phyloP scores from a whole-genome alignment of 2,113 vertebrate species.

The Bos indicus region DNA sequence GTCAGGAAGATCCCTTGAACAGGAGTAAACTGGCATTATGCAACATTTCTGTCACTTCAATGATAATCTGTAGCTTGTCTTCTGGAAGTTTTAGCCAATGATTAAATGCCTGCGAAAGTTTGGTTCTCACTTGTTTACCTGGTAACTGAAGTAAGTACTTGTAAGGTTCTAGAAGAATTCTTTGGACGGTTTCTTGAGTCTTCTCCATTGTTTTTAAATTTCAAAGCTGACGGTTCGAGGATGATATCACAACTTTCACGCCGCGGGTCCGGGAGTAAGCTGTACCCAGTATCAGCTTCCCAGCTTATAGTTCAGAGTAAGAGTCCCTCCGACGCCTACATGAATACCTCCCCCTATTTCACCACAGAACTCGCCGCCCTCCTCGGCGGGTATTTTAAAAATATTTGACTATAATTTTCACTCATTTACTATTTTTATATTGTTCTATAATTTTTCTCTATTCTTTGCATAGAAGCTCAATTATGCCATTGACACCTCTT shows the following conservation, averaged over 20 bases:
- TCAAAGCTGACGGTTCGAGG: conserved; percentile 16
- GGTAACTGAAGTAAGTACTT: not conserved
- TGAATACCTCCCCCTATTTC: conserved; percentile 28
- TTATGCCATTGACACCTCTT: not conserved
- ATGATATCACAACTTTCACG: conserved; percentile 34
- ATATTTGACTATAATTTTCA: not conserved
- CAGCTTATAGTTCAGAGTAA: conserved; percentile 1
- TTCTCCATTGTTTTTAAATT: no score
- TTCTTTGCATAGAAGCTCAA: not conserved
- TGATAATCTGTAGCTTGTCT: conserved; percentile 98
- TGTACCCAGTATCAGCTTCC: conserved; percentile 6
- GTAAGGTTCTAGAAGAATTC: no score
- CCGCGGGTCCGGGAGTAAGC: not conserved
- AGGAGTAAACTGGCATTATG: conserved; percentile 95
- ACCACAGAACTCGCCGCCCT: conserved; percentile 43
- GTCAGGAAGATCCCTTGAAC: no score
- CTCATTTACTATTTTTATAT: not conserved
- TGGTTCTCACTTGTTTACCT: conserved; percentile 97
- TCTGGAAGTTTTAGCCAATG: conserved; percentile 98
- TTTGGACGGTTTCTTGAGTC: no score
- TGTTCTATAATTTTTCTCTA: not conserved
- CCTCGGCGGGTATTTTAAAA: not conserved
- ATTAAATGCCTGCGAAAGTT: conserved; percentile 98
- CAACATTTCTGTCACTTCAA: conserved; percentile 98
- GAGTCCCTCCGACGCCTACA: not conserved